Base-by-base conservation (phyloP, 1,140 invertebrate genomes). In the Drosophila ercepeae region DNA sequence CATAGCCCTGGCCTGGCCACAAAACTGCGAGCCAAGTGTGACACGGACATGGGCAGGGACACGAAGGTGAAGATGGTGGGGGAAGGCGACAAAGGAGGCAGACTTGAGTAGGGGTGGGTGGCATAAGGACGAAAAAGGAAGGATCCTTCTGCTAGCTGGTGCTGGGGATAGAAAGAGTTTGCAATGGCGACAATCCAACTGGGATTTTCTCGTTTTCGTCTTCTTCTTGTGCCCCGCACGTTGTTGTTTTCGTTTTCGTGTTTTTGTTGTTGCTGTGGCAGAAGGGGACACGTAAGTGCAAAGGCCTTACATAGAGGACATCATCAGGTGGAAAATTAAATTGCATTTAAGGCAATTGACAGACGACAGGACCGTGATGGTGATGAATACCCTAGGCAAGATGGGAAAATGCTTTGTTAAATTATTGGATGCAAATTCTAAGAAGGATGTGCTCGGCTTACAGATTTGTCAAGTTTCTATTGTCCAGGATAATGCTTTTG, bases 21-120 rank as follows among this genome's bases (percentile, higher is more conserved):
- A 89, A 79, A 82, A 86, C 81, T 86, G 82, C 77, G 81, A 81
- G 61, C 78, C 84, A 88, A 89, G 74, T 88, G 83, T 82, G 83
- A 89, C 74, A 88, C 69, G 65, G 69, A 45, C 46, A 58, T 71
- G 69, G 19, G 34, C 21, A 39, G 18, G 21, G 57, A 58, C 39
- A 41, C 6, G 49, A 19, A 48, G 32, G 68, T n/a, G n/a, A 46
- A 53, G 55, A 42, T 16, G 59, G 29, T 9, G 3, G 27, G 59
- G 19, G 59, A 54, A 14, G 36, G 34, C n/a, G n/a, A n/a, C n/a
- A 34, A 23, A 18, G 59, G 11, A 13, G 54, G n/a, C 39, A 19
- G 7, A 29, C 34, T 19, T 25, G 18, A 9, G 60, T 48, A n/a
- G n/a, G 54, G 65, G 34, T 53, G 83, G 60, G 41, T 50, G 29